Evolutionary conservation across 2,797 vertebrate species (phyloP).

Genomic region (Chlorospingus semifuscus): DNA sequence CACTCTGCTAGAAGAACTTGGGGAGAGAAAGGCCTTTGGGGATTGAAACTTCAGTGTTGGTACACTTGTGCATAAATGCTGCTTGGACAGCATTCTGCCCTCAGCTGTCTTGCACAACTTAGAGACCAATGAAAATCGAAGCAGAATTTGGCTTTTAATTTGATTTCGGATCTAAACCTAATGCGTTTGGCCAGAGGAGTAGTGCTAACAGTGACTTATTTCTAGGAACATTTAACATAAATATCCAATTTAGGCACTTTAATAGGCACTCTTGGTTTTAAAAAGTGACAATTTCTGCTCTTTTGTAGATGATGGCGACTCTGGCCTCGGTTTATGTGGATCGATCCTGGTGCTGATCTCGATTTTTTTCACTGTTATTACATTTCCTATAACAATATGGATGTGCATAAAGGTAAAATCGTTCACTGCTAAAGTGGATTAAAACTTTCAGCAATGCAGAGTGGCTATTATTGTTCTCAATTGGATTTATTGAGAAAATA

Average conservation of each 20-base stretch:
- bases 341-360: slow-evolving; percentile 86
- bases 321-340: slow-evolving; percentile 82
- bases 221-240: background rate
- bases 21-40: background rate
- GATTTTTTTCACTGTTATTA: slow-evolving; percentile 79
- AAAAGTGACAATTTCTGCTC: background rate
- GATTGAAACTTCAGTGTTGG: background rate
- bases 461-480: background rate
- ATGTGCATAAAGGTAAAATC: slow-evolving; percentile 93
- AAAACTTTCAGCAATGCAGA: background rate
- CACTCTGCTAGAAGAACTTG: background rate
- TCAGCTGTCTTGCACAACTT: background rate
- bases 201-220: background rate
- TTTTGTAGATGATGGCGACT: slow-evolving; percentile 55
- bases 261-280: background rate
- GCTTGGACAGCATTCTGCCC: background rate
- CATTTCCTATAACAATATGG: slow-evolving; percentile 91
- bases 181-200: background rate
- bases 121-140: background rate
- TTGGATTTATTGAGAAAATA: background rate
- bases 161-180: background rate
- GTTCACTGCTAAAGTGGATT: background rate
- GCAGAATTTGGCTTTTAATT: background rate
- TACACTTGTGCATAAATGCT: background rate
- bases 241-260: background rate